Conservation (phyloP, 2,113 vertebrate genomes). For the Upupa epops region DNA sequence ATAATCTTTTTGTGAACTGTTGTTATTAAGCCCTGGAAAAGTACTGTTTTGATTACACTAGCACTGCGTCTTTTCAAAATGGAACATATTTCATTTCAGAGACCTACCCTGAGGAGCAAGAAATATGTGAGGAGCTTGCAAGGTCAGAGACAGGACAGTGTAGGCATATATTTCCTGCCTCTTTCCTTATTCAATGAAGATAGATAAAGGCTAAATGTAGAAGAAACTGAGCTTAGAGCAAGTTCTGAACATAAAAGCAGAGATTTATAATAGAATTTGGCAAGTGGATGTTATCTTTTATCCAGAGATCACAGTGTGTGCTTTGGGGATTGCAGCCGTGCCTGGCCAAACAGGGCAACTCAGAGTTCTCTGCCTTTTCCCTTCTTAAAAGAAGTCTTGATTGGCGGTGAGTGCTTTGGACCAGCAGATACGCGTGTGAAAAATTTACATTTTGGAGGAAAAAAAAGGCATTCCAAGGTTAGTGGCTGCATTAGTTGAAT, state of each 20-base stretch:
- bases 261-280: slow-evolving; percentile 13
- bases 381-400: background rate
- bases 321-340: background rate
- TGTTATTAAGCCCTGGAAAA: background rate
- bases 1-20: background rate
- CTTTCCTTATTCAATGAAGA: background rate
- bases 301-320: slow-evolving; percentile 22
- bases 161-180: background rate
- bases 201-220: slow-evolving; percentile 17
- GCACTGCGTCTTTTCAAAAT: background rate
- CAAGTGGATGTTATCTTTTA: slow-evolving; percentile 35
- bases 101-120: background rate
- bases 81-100: background rate
- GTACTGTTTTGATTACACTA: background rate
- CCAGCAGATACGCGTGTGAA: background rate
- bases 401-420: background rate
- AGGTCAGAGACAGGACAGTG: background rate
- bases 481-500: background rate
- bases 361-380: background rate
- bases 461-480: background rate
- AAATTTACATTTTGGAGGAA: background rate
- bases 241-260: slow-evolving; percentile 12
- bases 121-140: background rate
- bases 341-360: background rate
- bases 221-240: slow-evolving; percentile 32